A percentile compares a stretch with the other conserved stretches of the same genome.
These are phyloP conservation scores for Poecile montanus DNA, from an alignment of 2,797 vertebrate species.

Conservation along the genomic window DNA sequence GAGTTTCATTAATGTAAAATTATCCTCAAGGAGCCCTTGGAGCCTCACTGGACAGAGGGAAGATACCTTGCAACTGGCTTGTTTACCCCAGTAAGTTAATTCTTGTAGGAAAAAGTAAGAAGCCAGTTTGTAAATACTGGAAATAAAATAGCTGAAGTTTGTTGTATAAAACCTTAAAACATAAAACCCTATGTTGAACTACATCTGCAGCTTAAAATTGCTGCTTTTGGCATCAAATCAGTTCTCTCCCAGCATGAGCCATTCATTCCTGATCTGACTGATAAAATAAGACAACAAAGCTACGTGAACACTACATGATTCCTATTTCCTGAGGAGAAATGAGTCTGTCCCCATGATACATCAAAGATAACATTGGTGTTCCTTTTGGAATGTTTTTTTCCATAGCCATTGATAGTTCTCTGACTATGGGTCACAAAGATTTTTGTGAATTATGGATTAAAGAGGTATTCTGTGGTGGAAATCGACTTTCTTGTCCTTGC, in stretches of 20 bases:
- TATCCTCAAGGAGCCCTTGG: not conserved
- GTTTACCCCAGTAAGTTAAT: not conserved
- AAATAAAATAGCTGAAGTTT: not conserved
- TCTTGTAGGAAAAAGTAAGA: not conserved
- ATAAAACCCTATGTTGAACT: not conserved
- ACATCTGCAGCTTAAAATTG: not conserved
- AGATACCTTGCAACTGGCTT: not conserved
- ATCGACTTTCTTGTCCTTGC: not conserved
- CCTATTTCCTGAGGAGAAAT: not conserved
- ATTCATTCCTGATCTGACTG: not conserved
- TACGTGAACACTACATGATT: not conserved
- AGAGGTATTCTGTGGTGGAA: not conserved
- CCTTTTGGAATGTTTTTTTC: not conserved
- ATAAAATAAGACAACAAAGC: not conserved
- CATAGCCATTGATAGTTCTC: not conserved
- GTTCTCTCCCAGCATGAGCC: not conserved
- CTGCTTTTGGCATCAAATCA: not conserved
- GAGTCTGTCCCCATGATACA: not conserved
- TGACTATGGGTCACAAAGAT: not conserved
- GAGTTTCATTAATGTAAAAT: not conserved
- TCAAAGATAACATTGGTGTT: not conserved
- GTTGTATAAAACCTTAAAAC: not conserved
- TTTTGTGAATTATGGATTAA: not conserved
- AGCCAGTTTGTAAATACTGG: not conserved
- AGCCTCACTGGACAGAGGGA: not conserved